Conservation (phyloP, 2,797 vertebrate species). For the Chelonia mydas region DNA sequence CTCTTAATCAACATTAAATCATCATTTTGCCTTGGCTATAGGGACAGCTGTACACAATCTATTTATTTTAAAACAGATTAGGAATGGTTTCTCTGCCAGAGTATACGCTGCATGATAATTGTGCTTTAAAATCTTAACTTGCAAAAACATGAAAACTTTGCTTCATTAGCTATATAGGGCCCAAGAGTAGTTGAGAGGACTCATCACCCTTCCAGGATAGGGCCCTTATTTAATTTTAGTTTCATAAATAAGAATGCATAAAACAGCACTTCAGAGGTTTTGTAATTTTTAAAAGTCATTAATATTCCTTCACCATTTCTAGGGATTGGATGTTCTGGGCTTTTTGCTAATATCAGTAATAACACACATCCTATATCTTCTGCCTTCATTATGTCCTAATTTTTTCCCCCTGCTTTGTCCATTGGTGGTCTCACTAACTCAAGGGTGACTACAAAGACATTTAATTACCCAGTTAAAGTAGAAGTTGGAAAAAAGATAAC, state of each 20-base stretch:
- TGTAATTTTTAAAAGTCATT: not conserved
- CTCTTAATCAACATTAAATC: constrained; percentile 87
- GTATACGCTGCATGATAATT: constrained; percentile 75
- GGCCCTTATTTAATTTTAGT: not conserved
- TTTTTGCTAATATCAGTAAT: not conserved
- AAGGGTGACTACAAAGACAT: constrained; percentile 49
- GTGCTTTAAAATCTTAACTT: constrained; percentile 68
- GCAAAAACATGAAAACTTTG: constrained; percentile 33
- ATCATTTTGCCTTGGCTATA: constrained; percentile 83
- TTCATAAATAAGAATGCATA: not conserved
- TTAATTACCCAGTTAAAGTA: constrained; percentile 66
- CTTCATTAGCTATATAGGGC: constrained; percentile 34
- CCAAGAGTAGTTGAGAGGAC: constrained; percentile 33
- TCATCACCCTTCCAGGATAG: not conserved
- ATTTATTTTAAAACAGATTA: constrained; percentile 88
- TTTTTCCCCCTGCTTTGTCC: not conserved
- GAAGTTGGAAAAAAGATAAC: constrained; percentile 34
- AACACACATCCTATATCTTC: not conserved
- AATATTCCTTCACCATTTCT: not conserved
- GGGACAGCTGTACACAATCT: constrained; percentile 86
- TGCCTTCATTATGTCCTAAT: not conserved
- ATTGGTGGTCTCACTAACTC: constrained; percentile 13
- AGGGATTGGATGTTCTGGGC: not conserved
- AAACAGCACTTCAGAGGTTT: not conserved
- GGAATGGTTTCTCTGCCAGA: constrained; percentile 78